Evolutionary conservation across 2,797 vertebrate species (phyloP).

Genomic region (Crax fasciolata): DNA sequence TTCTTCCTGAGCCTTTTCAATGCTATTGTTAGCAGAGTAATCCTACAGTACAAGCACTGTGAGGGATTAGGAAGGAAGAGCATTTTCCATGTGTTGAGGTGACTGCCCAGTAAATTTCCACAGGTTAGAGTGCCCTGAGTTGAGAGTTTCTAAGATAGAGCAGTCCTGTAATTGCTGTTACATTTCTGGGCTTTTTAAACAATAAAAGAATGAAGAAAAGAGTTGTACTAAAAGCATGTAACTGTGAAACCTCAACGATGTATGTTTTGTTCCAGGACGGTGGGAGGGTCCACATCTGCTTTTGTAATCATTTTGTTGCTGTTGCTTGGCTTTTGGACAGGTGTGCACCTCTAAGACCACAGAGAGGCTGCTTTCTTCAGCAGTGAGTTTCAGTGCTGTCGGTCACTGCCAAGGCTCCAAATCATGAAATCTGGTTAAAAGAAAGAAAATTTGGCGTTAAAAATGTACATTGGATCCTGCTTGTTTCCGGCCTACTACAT

Average conservation of each 20-base stretch:
- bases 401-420: neutral
- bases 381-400: neutral
- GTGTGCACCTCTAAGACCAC: neutral
- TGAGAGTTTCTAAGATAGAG: neutral
- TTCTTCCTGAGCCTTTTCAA: neutral
- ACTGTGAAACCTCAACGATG: neutral
- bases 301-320: neutral
- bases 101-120: conserved; percentile 63
- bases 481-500: neutral
- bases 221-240: no score
- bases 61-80: conserved; percentile 59
- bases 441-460: neutral
- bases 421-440: neutral
- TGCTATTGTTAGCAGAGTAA: conserved; percentile 63
- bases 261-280: no score
- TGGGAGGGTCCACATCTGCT: neutral
- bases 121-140: neutral
- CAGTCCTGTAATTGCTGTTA: neutral
- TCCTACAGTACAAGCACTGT: neutral
- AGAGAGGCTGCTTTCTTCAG: neutral
- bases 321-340: neutral
- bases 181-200: neutral
- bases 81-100: neutral
- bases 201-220: neutral
- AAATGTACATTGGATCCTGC: neutral